Evolutionary conservation across 2,113 vertebrate species (phyloP), one percentile per base, ranked within the genome.

Genomic region (Eulemur rufifrons): DNA sequence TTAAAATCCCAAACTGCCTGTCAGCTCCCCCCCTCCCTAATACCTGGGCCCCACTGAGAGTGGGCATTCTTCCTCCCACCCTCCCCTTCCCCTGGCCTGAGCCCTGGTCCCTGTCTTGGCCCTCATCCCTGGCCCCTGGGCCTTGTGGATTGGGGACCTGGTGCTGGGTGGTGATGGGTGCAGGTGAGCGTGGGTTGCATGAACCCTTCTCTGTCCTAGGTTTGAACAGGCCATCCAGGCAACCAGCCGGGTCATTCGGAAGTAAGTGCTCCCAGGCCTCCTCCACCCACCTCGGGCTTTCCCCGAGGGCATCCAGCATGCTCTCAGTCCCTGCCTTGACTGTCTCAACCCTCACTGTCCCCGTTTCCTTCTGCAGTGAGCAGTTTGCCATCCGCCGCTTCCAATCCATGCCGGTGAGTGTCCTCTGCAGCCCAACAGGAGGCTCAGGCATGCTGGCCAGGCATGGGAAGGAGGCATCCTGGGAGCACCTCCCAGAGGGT

Each of bases 391-490:
- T 99, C 96, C 97, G 99, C 89, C 99, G 99, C 96, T 99, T 99
- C 97, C 98, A 99, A 94, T 99, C 99, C 0, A 97, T 99, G 66
- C 99, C 99, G 0, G 99, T 99, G 98, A 99, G 99, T 96, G 11
- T 32, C 0, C 1, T 14, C 54, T 37, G 47, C 63, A 56, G 52
- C 61, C 83, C n/a, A 4, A 1, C 14, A 4, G 66, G 78, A 80
- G 54, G 25, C 81, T 50, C 42, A 37, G 86, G 66, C 1, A 15
- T 29, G 2, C 64, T 25, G 29, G 50, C 56, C 54, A 23, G 78
- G 42, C 66, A 32, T 34, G 47, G 56, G 52, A 37, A 69, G 59
- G 50, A 59, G 50, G 66, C 42, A 18, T 39, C 34, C 18, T 6
- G 1, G 66, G 37, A 61, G 68, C 42, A 64, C 78, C 61, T 97